These are phyloP conservation scores for Cephalopterus ornatus DNA, from an alignment of 2,113 vertebrate genomes.

Conservation along the genomic window DNA sequence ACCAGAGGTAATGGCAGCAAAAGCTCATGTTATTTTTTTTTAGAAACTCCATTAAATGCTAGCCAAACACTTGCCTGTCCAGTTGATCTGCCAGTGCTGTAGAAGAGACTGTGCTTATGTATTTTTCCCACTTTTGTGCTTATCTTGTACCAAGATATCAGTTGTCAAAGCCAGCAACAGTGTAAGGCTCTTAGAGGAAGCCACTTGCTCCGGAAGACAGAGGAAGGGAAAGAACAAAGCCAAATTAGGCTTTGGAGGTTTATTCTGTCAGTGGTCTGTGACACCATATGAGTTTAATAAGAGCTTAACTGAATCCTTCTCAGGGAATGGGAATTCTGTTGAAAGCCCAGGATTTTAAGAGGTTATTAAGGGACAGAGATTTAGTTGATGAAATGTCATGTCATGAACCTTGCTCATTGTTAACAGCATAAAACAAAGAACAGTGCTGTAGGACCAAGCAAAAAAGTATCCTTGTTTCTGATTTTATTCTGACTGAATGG, in stretches of 20 bases:
- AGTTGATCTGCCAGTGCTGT: neutral
- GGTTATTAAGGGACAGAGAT: neutral
- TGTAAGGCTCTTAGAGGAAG: neutral
- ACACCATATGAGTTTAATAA: neutral
- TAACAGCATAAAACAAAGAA: neutral
- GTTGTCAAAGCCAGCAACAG: neutral
- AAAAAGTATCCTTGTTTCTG: neutral
- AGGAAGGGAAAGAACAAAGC: neutral
- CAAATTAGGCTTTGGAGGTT: neutral
- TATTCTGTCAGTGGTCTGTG: conserved; percentile 5
- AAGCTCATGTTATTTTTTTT: neutral
- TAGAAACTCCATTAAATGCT: neutral
- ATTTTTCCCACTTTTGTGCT: neutral
- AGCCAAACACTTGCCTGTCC: neutral
- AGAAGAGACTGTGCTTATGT: neutral
- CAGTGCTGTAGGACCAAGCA: neutral
- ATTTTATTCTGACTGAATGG: neutral
- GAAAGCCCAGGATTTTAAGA: neutral
- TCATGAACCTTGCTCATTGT: neutral
- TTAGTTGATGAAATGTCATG: neutral
- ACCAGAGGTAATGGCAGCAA: neutral
- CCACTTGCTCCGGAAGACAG: neutral
- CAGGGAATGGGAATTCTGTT: neutral
- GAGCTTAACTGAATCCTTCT: neutral
- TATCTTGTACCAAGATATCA: neutral